phyloP scores from a whole-genome alignment of 2,797 vertebrate species.

The Thripadectes ignobilis region DNA sequence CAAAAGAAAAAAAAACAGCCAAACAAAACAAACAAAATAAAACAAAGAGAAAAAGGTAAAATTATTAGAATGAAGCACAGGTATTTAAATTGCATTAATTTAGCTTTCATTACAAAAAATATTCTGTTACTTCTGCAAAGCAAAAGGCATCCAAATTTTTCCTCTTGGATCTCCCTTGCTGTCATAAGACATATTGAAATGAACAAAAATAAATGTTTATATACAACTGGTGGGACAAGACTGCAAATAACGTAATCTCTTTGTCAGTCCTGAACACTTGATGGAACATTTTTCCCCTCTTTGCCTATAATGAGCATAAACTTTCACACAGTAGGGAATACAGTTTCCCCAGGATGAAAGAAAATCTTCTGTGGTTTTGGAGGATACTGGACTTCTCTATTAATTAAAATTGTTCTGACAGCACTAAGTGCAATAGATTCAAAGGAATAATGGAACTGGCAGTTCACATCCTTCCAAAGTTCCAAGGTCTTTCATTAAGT shows the following conservation, averaged over 20 bases:
- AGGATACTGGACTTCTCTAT: background rate
- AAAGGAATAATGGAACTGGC: background rate
- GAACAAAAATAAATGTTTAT: background rate
- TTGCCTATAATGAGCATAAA: background rate
- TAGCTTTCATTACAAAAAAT: background rate
- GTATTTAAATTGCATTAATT: background rate
- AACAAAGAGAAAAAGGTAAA: conserved; percentile 35
- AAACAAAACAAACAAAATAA: background rate
- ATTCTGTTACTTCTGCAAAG: background rate
- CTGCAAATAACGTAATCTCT: background rate
- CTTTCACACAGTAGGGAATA: background rate
- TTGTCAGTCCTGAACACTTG: background rate
- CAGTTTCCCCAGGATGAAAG: background rate
- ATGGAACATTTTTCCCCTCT: background rate
- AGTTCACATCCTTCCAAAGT: background rate
- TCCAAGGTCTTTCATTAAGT: background rate
- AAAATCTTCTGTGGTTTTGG: background rate
- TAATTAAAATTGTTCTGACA: background rate
- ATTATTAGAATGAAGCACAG: background rate
- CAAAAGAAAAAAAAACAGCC: background rate
- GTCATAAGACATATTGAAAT: background rate
- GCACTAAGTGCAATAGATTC: background rate
- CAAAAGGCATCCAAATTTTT: background rate
- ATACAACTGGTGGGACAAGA: background rate
- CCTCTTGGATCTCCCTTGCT: background rate